phyloP scores from a whole-genome alignment of 2,113 vertebrate genomes.

The Rhineura floridana region DNA sequence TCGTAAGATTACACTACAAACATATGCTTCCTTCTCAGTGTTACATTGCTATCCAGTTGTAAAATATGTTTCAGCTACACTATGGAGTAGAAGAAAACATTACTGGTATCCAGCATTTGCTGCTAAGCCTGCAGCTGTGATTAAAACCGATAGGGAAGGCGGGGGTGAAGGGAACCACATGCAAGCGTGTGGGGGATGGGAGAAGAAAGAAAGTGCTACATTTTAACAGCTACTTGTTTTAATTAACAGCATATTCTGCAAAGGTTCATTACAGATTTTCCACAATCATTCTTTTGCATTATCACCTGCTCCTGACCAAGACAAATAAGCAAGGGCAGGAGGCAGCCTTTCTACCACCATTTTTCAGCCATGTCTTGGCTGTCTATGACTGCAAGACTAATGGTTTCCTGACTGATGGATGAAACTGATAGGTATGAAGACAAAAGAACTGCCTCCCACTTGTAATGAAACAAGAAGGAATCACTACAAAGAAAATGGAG shows the following conservation, averaged over 20 bases:
- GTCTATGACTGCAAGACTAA: neutral
- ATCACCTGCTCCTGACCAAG: neutral
- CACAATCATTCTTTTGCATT: neutral
- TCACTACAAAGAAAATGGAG: neutral
- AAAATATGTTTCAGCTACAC: neutral
- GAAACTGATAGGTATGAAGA: neutral
- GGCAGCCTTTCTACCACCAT: neutral
- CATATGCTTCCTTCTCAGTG: neutral
- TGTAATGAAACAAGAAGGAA: neutral
- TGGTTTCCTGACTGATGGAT: neutral
- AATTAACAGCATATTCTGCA: neutral
- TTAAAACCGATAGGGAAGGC: neutral
- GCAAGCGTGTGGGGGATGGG: too few species aligned
- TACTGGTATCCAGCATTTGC: neutral
- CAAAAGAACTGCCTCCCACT: neutral
- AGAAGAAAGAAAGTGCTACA: neutral
- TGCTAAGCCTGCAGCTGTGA: neutral
- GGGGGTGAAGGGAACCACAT: neutral
- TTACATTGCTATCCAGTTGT: neutral
- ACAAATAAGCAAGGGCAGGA: too few species aligned
- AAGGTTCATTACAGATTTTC: neutral
- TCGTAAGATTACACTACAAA: neutral
- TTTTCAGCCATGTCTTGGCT: neutral
- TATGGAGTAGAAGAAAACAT: fast-evolving
- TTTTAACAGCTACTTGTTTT: neutral